Base-by-base conservation (phyloP, 2,113 vertebrate genomes). In the Hirundichthys speculiger region DNA sequence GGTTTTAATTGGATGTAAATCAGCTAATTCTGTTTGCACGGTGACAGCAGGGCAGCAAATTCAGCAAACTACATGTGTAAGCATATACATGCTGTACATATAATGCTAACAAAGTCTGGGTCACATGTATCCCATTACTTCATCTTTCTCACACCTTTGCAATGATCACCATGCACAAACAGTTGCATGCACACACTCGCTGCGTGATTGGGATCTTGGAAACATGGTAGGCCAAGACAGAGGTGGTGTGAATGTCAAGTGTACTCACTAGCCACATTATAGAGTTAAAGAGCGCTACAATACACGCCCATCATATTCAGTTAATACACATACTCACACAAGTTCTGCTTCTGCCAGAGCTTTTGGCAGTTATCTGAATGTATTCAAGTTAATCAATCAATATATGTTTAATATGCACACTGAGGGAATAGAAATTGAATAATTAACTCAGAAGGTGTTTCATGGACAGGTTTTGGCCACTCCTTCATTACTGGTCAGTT, bases 171-270 rank as follows among this genome's bases (percentile, higher is more conserved):
- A 63, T 64, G 72, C 64, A 27, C 46, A 56, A 42, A 19, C 54
- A 57, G n/a, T 43, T 4, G 13, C 53, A 46, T 24, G 13, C 47
- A 53, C 54, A 42, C 53, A 53, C 42, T 19, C 46, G 20, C 40
- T 58, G 68, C 38, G 64, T 56, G 43, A 45, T 73, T 72, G 52
- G 38, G 61, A 69, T 63, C 41, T 13, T 2, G 11, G 57, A 54
- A n/a, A 52, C 18, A 11, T 59, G 62, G 64, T 11, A 49, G 60
- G 55, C 42, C 60, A 63, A 21, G 46, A 45, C 19, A 57, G 60
- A 80, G 41, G 51, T 66, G 54, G 50, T 57, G 38, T 69, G 86
- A 90, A 88, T 83, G 82, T 84, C 84, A 78, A 62, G 66, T 49
- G 53, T 46, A 70, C 68, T 64, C 63, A 73, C 45, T 10, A 45